phyloP scores from a whole-genome alignment of 2,113 vertebrate species.

The Lepisosteus oculatus region DNA sequence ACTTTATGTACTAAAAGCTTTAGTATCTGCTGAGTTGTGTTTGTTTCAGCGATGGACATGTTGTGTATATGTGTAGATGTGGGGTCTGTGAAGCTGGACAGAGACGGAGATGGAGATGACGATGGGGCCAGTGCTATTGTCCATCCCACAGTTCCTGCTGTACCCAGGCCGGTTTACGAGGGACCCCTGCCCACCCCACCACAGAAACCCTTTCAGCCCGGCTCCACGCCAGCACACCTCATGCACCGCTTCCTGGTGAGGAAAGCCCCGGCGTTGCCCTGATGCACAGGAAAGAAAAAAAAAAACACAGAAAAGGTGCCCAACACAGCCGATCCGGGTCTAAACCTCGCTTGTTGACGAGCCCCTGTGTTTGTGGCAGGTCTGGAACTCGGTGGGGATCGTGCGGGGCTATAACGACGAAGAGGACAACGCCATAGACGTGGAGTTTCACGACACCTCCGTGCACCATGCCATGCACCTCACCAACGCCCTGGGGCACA shows the following conservation, averaged over 20 bases:
- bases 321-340: too few relatives aligned
- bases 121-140: slow-evolving; percentile 43
- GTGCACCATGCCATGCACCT: slow-evolving; percentile 92
- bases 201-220: slow-evolving; percentile 89
- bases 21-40: background rate
- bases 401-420: slow-evolving; percentile 93
- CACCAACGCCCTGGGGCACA: slow-evolving; percentile 83
- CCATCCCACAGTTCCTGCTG: slow-evolving; percentile 37
- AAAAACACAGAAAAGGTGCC: background rate
- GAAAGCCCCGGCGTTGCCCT: background rate
- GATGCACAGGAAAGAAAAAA: background rate
- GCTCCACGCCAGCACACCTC: slow-evolving; percentile 87
- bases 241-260: slow-evolving; percentile 92
- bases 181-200: slow-evolving; percentile 82
- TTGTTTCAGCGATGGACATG: slow-evolving; percentile 4
- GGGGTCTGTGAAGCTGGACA: slow-evolving; percentile 63
- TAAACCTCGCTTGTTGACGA: background rate
- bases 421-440: slow-evolving; percentile 89
- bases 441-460: slow-evolving; percentile 92
- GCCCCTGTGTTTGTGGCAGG: slow-evolving; percentile 50
- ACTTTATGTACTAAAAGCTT: background rate
- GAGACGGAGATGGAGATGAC: slow-evolving; percentile 53
- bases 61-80: slow-evolving; percentile 58
- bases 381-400: slow-evolving; percentile 92
- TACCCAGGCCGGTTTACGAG: slow-evolving; percentile 68